Evolutionary conservation across 2,888 invertebrate genomes (phyloP).

Genomic region (Zelleria hepariella): DNA sequence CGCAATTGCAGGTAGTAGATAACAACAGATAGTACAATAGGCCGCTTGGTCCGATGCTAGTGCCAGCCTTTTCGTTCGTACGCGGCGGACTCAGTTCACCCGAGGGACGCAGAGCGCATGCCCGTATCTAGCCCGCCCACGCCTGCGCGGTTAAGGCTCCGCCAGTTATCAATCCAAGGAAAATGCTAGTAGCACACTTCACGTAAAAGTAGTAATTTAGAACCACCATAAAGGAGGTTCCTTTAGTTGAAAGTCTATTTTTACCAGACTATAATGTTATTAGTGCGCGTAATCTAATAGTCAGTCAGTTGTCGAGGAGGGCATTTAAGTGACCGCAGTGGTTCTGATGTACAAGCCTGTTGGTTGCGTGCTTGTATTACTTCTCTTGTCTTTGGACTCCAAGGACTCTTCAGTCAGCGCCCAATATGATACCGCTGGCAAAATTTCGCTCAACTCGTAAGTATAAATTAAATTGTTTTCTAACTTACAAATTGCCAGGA

Average conservation of each 20-base stretch:
- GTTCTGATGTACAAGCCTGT: constrained; percentile 62
- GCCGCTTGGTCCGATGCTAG: background rate
- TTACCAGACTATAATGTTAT: background rate
- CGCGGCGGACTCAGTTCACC: constrained; percentile 23
- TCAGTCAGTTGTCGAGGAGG: background rate
- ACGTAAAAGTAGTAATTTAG: background rate
- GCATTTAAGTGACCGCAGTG: background rate
- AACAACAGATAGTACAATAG: background rate
- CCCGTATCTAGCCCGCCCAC: constrained; percentile 27
- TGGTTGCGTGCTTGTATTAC: constrained; percentile 38
- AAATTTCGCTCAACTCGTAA: constrained; percentile 63
- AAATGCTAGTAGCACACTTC: background rate
- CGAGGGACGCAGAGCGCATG: constrained; percentile 44
- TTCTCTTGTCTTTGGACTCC: constrained; percentile 54
- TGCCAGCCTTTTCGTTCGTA: background rate
- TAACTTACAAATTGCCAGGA: background rate
- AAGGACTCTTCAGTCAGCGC: constrained; percentile 56
- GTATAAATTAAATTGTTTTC: constrained; percentile 17
- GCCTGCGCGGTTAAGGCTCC: constrained; percentile 32
- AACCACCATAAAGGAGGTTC: background rate
- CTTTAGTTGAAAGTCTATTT: background rate
- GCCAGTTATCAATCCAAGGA: background rate
- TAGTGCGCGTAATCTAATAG: background rate
- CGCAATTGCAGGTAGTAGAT: constrained; percentile 31
- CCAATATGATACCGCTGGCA: constrained; percentile 48